Conservation (phyloP, 2,888 invertebrate species). For the Eupithecia vulgata region DNA sequence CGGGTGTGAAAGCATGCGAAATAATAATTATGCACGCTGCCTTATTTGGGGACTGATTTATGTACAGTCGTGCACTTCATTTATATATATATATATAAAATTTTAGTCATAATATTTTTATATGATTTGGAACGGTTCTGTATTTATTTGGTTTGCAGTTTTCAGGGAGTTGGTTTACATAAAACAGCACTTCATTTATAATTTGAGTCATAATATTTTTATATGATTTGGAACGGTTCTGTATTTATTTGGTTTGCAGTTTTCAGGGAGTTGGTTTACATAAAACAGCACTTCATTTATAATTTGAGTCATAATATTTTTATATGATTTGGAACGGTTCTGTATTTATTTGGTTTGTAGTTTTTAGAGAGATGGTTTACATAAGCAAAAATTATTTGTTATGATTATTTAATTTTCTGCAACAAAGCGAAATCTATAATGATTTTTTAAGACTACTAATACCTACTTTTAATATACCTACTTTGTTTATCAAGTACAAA, state of each 20-base stretch:
- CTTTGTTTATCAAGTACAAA: too few species aligned
- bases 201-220: conserved; percentile 14
- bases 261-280: not conserved
- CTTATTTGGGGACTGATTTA: conserved; percentile 40
- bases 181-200: too few species aligned
- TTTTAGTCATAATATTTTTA: conserved; percentile 13
- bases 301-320: conserved; percentile 13
- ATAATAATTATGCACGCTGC: conserved; percentile 34
- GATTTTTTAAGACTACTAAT: too few species aligned
- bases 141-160: not conserved
- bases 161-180: not conserved
- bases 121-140: not conserved
- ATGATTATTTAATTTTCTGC: not conserved
- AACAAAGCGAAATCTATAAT: too few species aligned
- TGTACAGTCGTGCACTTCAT: conserved; percentile 37
- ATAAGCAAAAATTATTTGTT: too few species aligned
- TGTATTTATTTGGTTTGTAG: not conserved
- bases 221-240: not conserved
- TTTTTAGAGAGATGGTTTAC: not conserved
- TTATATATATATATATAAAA: too few species aligned
- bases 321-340: not conserved
- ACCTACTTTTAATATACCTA: too few species aligned
- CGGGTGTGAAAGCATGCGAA: conserved; percentile 43
- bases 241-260: not conserved
- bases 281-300: too few species aligned